A percentile compares a stretch with the other conserved stretches of the same genome.
Conservation (phyloP, 2,888 invertebrate species). For the Tillus elongatus region DNA sequence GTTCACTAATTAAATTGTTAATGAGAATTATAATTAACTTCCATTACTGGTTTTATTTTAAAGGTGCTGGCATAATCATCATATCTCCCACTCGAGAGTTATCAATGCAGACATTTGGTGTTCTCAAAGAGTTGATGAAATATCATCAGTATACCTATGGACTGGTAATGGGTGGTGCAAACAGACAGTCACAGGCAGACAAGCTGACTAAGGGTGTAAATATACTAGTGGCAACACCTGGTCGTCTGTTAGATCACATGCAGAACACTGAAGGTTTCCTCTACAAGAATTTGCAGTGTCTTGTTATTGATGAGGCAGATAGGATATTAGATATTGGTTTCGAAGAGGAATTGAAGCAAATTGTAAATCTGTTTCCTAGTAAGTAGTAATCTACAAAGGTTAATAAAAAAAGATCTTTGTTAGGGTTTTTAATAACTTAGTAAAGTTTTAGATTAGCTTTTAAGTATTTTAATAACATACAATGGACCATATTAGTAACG, state of each 20-base stretch:
- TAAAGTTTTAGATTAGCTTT: too few relatives aligned
- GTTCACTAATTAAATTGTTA: too few relatives aligned
- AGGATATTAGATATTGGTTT: slow-evolving; percentile 95
- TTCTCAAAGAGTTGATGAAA: slow-evolving; percentile 84
- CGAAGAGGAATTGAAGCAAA: slow-evolving; percentile 94
- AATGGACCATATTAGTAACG: too few relatives aligned
- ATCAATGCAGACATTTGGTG: slow-evolving; percentile 97
- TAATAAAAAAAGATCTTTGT: too few relatives aligned
- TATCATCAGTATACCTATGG: slow-evolving; percentile 91
- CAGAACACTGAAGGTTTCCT: slow-evolving; percentile 82
- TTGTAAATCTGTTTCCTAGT: slow-evolving; percentile 88
- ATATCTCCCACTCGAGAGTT: slow-evolving; percentile 94
- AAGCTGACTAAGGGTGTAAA: slow-evolving; percentile 87
- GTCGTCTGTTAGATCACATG: slow-evolving; percentile 90
- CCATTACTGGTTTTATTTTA: too few relatives aligned
- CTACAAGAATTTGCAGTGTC: slow-evolving; percentile 89
- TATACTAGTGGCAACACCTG: slow-evolving; percentile 92
- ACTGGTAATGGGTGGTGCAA: slow-evolving; percentile 91
- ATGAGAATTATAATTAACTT: too few relatives aligned
- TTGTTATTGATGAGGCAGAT: slow-evolving; percentile 96
- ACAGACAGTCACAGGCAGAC: slow-evolving; percentile 80
- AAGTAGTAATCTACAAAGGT: too few relatives aligned
- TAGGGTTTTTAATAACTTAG: too few relatives aligned
- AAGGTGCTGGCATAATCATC: slow-evolving; percentile 80
- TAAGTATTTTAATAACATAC: too few relatives aligned